Percentiles rank a stretch among this genome's conserved stretches.
Evolutionary conservation across 2,797 vertebrate species (phyloP).

Genomic region (Myotis daubentonii): DNA sequence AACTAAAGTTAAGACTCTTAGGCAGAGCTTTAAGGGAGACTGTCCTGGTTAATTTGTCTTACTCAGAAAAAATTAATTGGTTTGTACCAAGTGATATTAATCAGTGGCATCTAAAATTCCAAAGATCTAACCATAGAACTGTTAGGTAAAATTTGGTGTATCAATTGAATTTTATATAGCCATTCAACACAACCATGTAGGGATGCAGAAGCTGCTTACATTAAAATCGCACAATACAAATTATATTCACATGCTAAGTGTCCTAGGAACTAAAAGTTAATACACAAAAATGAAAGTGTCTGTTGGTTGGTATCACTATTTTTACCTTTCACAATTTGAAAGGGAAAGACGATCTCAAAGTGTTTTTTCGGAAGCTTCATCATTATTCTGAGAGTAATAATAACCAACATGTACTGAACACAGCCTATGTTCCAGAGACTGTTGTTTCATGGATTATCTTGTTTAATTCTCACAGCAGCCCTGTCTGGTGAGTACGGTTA

Average conservation of each 20-base stretch:
- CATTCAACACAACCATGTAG: neutral
- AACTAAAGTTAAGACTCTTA: neutral
- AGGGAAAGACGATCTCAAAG: constrained; percentile 4
- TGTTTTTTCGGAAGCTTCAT: neutral
- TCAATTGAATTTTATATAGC: neutral
- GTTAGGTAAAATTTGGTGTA: neutral
- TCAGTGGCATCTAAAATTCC: neutral
- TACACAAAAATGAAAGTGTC: neutral
- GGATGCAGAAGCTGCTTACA: neutral
- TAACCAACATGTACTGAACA: neutral
- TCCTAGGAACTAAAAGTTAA: constrained; percentile 9
- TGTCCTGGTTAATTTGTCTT: neutral
- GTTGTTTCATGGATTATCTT: neutral
- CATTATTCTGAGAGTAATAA: neutral
- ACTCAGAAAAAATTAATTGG: neutral
- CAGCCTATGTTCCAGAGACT: neutral
- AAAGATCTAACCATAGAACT: neutral
- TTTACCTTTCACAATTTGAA: constrained; percentile 40
- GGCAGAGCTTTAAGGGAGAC: neutral
- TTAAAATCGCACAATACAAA: neutral
- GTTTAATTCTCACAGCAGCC: neutral
- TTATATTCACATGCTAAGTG: neutral
- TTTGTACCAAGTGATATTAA: constrained; percentile 25
- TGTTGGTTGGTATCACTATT: neutral
- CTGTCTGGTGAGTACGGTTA: neutral